Evolutionary conservation across 2,888 invertebrate genomes (phyloP).

Genomic region (Drosophila borealis): DNA sequence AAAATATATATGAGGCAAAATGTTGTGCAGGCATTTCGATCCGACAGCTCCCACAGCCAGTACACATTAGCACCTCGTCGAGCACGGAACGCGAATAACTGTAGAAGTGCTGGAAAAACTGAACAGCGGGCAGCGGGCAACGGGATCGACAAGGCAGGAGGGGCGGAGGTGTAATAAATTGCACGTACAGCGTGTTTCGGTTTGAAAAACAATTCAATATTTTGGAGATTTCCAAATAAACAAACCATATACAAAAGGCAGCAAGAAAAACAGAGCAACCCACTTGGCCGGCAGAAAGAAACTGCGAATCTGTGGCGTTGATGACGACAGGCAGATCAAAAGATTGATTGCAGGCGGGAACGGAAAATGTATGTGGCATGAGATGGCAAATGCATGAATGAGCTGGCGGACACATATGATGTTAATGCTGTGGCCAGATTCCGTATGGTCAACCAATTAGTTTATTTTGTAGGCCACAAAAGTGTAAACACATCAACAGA

Average conservation of each 20-base stretch:
- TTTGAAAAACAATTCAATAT: slow-evolving; percentile 61
- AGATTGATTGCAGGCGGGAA: slow-evolving; percentile 55
- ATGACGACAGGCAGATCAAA: slow-evolving; percentile 38
- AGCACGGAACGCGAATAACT: slow-evolving; percentile 47
- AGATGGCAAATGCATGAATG: slow-evolving; percentile 24
- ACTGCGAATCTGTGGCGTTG: slow-evolving; percentile 10
- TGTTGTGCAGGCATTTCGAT: slow-evolving; percentile 13
- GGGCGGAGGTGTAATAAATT: slow-evolving; percentile 53
- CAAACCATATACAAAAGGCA: slow-evolving; percentile 21
- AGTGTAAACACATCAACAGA: slow-evolving; percentile 65
- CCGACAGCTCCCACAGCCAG: slow-evolving; percentile 45
- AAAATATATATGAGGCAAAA: slow-evolving; percentile 1
- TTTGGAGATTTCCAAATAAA: slow-evolving; percentile 63
- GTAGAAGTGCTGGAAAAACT: slow-evolving; percentile 20
- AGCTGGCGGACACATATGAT: slow-evolving; percentile 20
- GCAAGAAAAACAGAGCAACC: slow-evolving; percentile 11
- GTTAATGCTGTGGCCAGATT: slow-evolving; percentile 18
- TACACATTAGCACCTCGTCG: slow-evolving; percentile 65
- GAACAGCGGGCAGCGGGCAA: slow-evolving; percentile 5
- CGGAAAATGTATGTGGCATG: slow-evolving; percentile 23
- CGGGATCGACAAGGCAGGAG: slow-evolving; percentile 8
- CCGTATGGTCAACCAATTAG: slow-evolving; percentile 42
- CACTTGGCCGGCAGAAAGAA: slow-evolving; percentile 5
- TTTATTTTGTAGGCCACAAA: slow-evolving; percentile 55
- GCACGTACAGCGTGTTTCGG: slow-evolving; percentile 40